Percentiles rank a stretch among this genome's conserved stretches.
Evolutionary conservation across 2,113 vertebrate genomes (phyloP).

Genomic region (Rhinoptilus africanus): DNA sequence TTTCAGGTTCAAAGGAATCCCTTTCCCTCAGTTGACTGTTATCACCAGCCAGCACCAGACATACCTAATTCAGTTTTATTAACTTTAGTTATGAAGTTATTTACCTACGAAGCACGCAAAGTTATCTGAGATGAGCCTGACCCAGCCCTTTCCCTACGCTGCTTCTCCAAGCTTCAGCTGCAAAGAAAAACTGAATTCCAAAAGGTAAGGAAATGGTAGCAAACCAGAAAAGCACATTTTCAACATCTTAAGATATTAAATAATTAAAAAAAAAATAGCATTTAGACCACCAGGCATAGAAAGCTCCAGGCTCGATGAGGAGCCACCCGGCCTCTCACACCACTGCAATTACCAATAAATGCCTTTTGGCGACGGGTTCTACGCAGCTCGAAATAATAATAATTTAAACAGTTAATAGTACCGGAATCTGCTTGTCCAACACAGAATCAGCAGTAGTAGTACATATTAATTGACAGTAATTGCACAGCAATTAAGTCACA

Average conservation of each 20-base stretch:
- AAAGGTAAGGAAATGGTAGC: not conserved
- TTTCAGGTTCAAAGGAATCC: not conserved
- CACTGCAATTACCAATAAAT: not conserved
- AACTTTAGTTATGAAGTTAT: not conserved
- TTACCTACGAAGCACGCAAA: not conserved
- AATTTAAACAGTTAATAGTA: not conserved
- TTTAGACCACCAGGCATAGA: not conserved
- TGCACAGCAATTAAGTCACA: slow-evolving; percentile 44
- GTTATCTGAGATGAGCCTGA: not conserved
- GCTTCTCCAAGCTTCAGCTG: not conserved
- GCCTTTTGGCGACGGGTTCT: not conserved
- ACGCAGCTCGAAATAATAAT: not conserved
- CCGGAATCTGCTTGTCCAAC: not conserved
- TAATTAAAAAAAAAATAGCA: not conserved
- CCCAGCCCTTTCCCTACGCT: not conserved
- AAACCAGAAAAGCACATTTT: not conserved
- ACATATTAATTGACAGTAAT: slow-evolving; percentile 13
- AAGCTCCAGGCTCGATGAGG: not conserved
- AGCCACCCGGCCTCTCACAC: not conserved
- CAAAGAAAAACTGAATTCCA: not conserved
- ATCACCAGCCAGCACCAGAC: not conserved
- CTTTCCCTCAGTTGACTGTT: not conserved
- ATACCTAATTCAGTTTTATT: not conserved
- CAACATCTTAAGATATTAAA: not conserved
- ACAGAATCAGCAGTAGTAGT: not conserved